Base-by-base conservation (phyloP, 1,140 invertebrate genomes). In the Heliconius himera region DNA sequence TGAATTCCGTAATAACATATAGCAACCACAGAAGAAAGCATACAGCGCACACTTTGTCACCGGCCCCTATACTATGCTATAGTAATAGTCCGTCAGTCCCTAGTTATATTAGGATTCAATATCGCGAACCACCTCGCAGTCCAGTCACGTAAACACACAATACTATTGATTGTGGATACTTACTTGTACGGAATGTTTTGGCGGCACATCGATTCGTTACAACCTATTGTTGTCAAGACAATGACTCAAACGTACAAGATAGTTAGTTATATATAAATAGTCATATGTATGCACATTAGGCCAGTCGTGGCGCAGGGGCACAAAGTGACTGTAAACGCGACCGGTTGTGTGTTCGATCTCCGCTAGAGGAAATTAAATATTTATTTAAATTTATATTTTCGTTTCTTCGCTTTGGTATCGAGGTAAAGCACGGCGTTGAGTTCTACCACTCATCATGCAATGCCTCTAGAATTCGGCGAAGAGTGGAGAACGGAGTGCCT, bases 141-240 rank as follows among this genome's bases (percentile, higher is more conserved):
- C 88, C 51, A 82, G 85, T 88, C 88, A 89, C 88, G 86, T 88
- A 89, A 85, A 82, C 76, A 87, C 73, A 85, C 88, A 86, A 87
- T 87, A 85, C 85, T 86, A 83, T 84, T 84, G 85, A 88, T 86
- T 85, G 84, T 87, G 84, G 84, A 85, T 86, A 86, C 86, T 87
- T 81, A 80, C 81, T 77, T 85, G 41, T 46, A 16, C 13, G 88
- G 87, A 89, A 89, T 89, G 87, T 89, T 88, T 88, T 88, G 85
- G 87, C 87, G 85, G 87, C 88, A 87, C 81, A 80, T 71, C 81
- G 85, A 79, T 84, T 86, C 84, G 76, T 86, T 85, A 83, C 79
- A 84, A 84, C 81, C 85, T 82, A 89, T 89, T 89, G 87, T 89
- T 46, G 66, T 84, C 73, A 78, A 85, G 77, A 88, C 85, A 88